phyloP scores from a whole-genome alignment of 53 echinoderm and acorn worm genomes.

The Echinometra lucunter region DNA sequence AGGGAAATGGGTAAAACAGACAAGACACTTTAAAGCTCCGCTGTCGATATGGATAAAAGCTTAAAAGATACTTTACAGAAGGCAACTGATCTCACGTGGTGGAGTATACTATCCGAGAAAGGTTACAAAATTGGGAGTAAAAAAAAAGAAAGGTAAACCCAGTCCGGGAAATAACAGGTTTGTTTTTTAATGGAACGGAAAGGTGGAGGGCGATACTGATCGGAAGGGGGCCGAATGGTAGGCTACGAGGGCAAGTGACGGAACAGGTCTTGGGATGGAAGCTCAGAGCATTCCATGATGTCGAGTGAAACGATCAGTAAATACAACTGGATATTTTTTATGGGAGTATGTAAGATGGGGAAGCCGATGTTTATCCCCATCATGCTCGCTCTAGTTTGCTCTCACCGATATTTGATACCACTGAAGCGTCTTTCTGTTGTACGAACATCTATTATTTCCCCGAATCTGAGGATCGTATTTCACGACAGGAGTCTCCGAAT shows the following conservation, averaged over 20 bases:
- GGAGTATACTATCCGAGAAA: not conserved
- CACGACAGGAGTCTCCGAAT: not conserved
- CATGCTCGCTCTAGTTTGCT: not conserved
- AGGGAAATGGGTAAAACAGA: not conserved
- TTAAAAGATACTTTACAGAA: not conserved
- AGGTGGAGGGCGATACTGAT: not conserved
- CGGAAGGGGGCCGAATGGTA: constrained; percentile 12
- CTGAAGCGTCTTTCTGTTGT: constrained; percentile 7
- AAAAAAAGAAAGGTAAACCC: not conserved
- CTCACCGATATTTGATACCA: not conserved
- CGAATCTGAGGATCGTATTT: not conserved
- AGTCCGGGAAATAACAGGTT: not conserved
- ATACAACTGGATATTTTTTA: not conserved
- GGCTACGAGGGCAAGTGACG: not conserved
- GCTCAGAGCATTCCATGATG: not conserved
- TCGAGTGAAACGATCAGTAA: not conserved
- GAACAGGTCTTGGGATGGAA: not conserved
- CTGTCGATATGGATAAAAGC: not conserved
- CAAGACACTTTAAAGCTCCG: not conserved
- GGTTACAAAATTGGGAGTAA: not conserved
- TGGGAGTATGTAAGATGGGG: not conserved
- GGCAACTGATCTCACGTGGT: not conserved
- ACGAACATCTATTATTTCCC: not conserved
- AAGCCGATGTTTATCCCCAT: not conserved
- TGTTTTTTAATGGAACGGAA: not conserved